phyloP scores from a whole-genome alignment of 2,797 vertebrate species.

The Acropternis orthonyx region DNA sequence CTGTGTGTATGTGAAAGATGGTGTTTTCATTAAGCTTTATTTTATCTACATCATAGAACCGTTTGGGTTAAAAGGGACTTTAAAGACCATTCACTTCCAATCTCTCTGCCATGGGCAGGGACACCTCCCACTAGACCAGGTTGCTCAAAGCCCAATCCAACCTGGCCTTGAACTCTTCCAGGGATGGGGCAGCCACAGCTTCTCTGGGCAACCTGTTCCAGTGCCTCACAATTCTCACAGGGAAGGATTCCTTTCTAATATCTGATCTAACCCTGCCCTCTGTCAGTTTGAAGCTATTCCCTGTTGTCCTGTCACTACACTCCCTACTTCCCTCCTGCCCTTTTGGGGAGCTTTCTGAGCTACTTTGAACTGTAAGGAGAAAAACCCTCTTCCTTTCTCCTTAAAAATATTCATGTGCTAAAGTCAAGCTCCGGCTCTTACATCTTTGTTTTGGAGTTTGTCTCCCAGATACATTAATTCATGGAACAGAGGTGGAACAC shows the following conservation, averaged over 20 bases:
- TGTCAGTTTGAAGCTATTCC: not conserved
- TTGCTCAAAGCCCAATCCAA: not conserved
- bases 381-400: not conserved
- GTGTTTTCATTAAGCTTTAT: not conserved
- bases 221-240: accelerated
- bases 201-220: not conserved
- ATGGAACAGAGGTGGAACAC: not conserved
- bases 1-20: not conserved
- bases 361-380: not conserved
- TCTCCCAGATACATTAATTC: not conserved
- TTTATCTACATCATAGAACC: not conserved
- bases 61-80: not conserved
- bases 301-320: not conserved
- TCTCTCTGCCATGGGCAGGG: not conserved
- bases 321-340: not conserved
- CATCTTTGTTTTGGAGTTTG: not conserved
- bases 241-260: not conserved
- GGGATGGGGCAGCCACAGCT: not conserved
- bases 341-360: not conserved
- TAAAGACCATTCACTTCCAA: not conserved
- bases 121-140: not conserved
- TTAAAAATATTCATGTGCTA: not conserved
- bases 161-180: not conserved
- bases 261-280: not conserved
- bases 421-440: not conserved